These are phyloP conservation scores for Cephus cinctus DNA, from an alignment of 1,140 invertebrate genomes.

Conservation along the genomic window DNA sequence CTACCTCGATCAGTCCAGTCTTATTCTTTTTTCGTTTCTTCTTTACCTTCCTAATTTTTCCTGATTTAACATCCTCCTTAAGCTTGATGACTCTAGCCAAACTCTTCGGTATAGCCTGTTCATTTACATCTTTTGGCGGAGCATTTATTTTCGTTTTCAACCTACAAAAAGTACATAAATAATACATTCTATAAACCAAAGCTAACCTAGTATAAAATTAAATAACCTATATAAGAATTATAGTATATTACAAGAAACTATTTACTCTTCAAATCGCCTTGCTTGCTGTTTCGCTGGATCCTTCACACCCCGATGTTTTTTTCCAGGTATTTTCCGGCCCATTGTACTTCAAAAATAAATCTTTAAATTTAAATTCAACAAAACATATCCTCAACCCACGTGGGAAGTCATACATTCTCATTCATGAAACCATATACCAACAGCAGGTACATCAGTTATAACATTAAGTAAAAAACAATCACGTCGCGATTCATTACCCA, in stretches of 20 bases:
- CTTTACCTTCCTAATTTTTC: slow-evolving; percentile 30
- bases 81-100: slow-evolving; percentile 61
- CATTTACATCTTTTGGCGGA: slow-evolving; percentile 63
- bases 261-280: slow-evolving; percentile 60
- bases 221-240: slow-evolving; percentile 12
- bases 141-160: slow-evolving; percentile 67
- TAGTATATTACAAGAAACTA: slow-evolving; percentile 8
- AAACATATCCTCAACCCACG: neutral
- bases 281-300: slow-evolving; percentile 67
- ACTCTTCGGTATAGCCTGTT: slow-evolving; percentile 67
- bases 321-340: slow-evolving; percentile 73
- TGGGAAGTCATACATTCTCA: no score
- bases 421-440: no score
- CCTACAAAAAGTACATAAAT: slow-evolving; percentile 48
- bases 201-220: slow-evolving; percentile 15
- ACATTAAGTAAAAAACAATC: no score
- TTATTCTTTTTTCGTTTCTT: slow-evolving; percentile 40
- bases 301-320: slow-evolving; percentile 69
- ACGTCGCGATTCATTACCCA: no score
- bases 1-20: slow-evolving; percentile 36
- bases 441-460: no score
- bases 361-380: neutral
- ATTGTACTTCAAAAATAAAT: slow-evolving; percentile 50
- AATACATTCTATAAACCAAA: slow-evolving; percentile 4
- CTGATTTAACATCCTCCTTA: slow-evolving; percentile 54